phyloP scores from a whole-genome alignment of 2,797 vertebrate genomes.

The Bovichtus diacanthus region DNA sequence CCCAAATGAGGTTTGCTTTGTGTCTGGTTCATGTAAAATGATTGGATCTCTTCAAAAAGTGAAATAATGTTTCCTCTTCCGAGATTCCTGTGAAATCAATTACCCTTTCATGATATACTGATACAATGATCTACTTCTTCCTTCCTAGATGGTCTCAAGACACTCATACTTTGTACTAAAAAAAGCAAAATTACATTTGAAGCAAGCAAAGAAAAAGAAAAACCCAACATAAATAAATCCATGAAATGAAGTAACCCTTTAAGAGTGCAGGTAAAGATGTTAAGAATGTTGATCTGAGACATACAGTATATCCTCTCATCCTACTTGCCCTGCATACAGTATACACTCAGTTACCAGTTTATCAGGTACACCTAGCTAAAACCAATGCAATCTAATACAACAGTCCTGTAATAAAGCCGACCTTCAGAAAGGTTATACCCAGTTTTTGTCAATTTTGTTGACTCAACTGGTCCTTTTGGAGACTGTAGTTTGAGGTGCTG shows the following conservation, averaged over 20 bases:
- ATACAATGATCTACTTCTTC: background rate
- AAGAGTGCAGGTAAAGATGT: background rate
- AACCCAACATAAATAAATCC: background rate
- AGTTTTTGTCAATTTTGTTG: background rate
- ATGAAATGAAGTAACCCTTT: background rate
- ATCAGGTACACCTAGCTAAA: background rate
- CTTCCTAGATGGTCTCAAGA: background rate
- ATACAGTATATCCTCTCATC: constrained; percentile 3
- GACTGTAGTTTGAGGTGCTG: background rate
- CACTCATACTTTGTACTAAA: background rate
- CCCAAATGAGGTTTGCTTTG: background rate
- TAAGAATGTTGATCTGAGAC: background rate
- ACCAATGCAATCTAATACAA: background rate
- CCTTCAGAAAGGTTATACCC: background rate
- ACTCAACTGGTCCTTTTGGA: background rate
- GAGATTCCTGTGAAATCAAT: background rate
- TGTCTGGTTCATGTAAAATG: background rate
- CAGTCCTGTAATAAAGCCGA: background rate
- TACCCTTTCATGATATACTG: background rate
- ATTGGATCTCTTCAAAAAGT: background rate
- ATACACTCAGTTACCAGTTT: background rate
- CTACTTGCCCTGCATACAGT: constrained; percentile 5
- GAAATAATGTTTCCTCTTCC: background rate
- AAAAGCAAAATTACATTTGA: background rate
- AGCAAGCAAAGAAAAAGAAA: background rate